Evolutionary conservation across 2,113 vertebrate species (phyloP).

Genomic region (Triplophysa rosa): DNA sequence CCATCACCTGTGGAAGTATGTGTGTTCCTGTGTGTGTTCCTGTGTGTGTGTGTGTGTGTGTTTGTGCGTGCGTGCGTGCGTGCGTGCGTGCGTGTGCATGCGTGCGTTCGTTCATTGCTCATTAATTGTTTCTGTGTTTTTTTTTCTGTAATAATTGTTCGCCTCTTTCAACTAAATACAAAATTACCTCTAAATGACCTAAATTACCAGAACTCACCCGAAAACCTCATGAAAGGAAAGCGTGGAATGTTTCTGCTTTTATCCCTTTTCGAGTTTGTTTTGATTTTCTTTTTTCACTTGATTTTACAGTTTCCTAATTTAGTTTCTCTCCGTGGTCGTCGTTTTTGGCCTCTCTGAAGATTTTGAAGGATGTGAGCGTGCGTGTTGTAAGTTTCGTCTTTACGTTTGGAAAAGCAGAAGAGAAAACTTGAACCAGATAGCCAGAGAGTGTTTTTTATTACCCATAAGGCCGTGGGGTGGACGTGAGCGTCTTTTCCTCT

Average conservation of each 20-base stretch:
- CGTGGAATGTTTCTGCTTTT: not conserved
- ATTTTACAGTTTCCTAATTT: not conserved
- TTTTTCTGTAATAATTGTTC: not conserved
- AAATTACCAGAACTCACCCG: not conserved
- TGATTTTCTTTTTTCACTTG: too few relatives aligned
- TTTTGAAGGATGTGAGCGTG: not conserved
- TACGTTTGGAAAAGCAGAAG: not conserved
- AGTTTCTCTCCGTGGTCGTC: not conserved
- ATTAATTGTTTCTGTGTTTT: too few relatives aligned
- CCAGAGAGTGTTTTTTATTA: not conserved
- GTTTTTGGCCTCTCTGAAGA: not conserved
- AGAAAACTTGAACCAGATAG: not conserved
- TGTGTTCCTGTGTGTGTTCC: conserved; percentile 12
- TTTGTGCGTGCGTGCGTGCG: too few relatives aligned
- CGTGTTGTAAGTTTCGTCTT: not conserved
- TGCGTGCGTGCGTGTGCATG: too few relatives aligned
- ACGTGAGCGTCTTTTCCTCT: not conserved
- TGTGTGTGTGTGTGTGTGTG: conserved; percentile 7
- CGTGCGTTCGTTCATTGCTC: not conserved
- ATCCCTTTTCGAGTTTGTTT: not conserved
- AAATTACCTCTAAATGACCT: conserved; percentile 31
- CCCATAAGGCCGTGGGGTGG: conserved; percentile 24
- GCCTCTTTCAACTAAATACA: conserved; percentile 43
- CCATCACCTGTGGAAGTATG: conserved; percentile 70
- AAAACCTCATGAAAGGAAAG: not conserved